Base-by-base conservation (phyloP, 2,113 vertebrate genomes). In the Elanoides forficatus region DNA sequence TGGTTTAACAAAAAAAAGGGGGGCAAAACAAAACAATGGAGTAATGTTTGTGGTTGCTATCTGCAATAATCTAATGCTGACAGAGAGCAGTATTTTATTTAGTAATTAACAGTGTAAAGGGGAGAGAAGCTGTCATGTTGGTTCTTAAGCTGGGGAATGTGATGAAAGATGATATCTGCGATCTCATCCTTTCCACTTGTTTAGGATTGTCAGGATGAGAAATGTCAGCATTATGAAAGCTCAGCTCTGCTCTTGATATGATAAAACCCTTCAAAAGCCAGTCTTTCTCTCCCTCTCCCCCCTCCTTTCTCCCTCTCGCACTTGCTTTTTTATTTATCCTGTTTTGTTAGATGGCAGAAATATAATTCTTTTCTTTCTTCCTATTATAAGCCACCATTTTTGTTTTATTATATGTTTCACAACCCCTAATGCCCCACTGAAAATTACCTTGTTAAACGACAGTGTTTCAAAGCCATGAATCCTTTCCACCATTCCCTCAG, bases 161-260 rank as follows among this genome's bases (percentile, higher is more conserved):
- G 98, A 99, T 98, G 98, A 99, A 99, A 99, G 99, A 99, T 99
- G 99, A 99, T 99, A 99, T 99, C 99, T 99, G 98, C 98, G 98
- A 99, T 99, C 99, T 99, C 99, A 99, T 99, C 99, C 99, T 99
- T 99, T 99, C 99, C 98, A 99, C 99, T 99, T 99, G 99, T 99
- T 99, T 99, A 99, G 99, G 99, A 99, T 99, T 99, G 99, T 99
- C 99, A 99, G 99, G 98, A 99, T 99, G 99, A 99, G 99, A 99
- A 99, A 99, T 99, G 99, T 99, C 99, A 99, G 99, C 99, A 99
- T 99, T 99, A 99, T 98, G 99, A 99, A 99, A 99, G 98, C 99
- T 98, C 98, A 98, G 98, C 99, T 99, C 99, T 99, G 98, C 99
- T 99, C 98, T 99, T 99, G 99, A 99, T 99, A 99, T 99, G 99